Conservation (phyloP, 2,797 vertebrate species). For the Gymnoscopelus braueri region DNA sequence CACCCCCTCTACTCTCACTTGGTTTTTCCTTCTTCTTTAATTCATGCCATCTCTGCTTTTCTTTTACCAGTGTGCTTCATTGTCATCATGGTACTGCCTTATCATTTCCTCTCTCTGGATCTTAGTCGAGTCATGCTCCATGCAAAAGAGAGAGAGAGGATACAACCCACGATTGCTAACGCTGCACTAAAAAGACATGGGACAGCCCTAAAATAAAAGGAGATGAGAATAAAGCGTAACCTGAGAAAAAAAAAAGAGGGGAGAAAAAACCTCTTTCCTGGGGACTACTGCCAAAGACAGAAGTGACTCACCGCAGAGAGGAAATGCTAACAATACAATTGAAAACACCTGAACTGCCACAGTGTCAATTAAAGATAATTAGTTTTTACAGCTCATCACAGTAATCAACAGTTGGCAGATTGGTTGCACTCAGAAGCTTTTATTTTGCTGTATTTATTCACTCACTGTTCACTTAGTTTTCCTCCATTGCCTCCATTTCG, state of each 20-base stretch:
- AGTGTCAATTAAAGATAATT: slow-evolving; percentile 82
- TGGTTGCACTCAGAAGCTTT: slow-evolving; percentile 48
- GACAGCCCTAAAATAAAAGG: too few relatives aligned
- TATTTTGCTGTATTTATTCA: background rate
- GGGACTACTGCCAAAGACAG: slow-evolving; percentile 56
- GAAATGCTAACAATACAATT: slow-evolving; percentile 67
- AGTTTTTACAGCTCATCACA: slow-evolving; percentile 81
- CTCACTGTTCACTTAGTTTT: slow-evolving; percentile 17
- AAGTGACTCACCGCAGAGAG: slow-evolving; percentile 62
- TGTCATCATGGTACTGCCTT: background rate
- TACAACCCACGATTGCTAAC: too few relatives aligned
- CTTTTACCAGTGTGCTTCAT: slow-evolving; percentile 5
- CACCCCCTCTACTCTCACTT: slow-evolving; percentile 5
- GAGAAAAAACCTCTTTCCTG: background rate
- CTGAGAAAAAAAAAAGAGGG: too few relatives aligned
- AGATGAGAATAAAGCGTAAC: too few relatives aligned
- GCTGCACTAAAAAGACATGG: too few relatives aligned
- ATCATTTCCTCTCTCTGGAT: slow-evolving; percentile 17
- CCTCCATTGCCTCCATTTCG: slow-evolving; percentile 44
- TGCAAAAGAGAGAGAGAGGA: too few relatives aligned
- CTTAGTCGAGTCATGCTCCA: background rate
- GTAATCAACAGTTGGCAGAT: slow-evolving; percentile 76
- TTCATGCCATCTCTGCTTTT: slow-evolving; percentile 20
- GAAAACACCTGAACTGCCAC: slow-evolving; percentile 82
- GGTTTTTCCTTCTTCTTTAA: slow-evolving; percentile 26